Conservation (phyloP, 2,113 vertebrate genomes). For the Hypanus sabinus region DNA sequence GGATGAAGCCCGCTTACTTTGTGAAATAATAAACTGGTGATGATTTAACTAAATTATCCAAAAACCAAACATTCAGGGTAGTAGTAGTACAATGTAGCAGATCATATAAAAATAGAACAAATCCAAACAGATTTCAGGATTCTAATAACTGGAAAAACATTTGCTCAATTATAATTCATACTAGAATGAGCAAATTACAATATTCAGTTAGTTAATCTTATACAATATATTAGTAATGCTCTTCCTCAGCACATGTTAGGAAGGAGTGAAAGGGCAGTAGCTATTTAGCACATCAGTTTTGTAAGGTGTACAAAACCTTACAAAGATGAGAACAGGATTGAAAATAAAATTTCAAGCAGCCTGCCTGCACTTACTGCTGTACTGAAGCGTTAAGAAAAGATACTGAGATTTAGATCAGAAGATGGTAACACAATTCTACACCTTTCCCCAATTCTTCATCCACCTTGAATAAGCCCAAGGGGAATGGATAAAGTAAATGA, state of each 20-base stretch:
- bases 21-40: not conserved
- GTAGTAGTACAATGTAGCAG: too few relatives aligned
- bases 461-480: not conserved
- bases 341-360: not conserved
- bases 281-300: too few relatives aligned
- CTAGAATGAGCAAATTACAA: too few relatives aligned
- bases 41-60: too few relatives aligned
- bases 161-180: too few relatives aligned
- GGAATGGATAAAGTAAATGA: not conserved
- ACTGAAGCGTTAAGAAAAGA: not conserved
- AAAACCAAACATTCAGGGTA: too few relatives aligned
- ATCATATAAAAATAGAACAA: too few relatives aligned
- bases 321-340: not conserved
- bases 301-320: too few relatives aligned
- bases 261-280: not conserved
- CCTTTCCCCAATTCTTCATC: not conserved
- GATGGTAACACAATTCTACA: not conserved
- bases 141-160: too few relatives aligned
- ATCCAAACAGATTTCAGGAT: too few relatives aligned
- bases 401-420: not conserved
- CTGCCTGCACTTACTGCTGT: not conserved
- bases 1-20: not conserved
- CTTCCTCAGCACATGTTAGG: not conserved
- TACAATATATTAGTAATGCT: too few relatives aligned
- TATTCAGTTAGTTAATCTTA: too few relatives aligned